phyloP scores from a whole-genome alignment of 2,113 vertebrate species.

The Podilymbus podiceps region DNA sequence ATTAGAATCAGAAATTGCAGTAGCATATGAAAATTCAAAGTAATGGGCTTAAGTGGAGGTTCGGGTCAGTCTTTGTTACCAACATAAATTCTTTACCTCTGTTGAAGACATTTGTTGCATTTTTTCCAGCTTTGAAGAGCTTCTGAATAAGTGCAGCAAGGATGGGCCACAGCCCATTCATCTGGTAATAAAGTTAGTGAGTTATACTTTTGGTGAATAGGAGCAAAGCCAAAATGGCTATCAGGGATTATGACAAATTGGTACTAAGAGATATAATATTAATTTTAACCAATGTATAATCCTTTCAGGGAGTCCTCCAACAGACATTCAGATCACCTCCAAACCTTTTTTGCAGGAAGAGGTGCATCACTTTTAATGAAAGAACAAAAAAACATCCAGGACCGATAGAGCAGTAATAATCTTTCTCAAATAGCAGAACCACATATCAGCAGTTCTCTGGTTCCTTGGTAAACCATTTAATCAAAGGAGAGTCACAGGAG shows the following conservation, averaged over 20 bases:
- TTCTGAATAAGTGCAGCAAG: not conserved
- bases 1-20: not conserved
- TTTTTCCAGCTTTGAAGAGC: not conserved
- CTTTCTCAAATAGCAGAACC: not conserved
- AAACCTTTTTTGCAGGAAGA: not conserved
- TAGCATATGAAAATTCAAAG: not conserved
- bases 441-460: not conserved
- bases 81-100: not conserved
- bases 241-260: not conserved
- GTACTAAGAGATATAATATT: not conserved
- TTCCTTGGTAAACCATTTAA: not conserved
- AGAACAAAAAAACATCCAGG: not conserved
- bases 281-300: not conserved
- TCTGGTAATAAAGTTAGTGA: not conserved
- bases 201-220: not conserved
- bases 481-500: not conserved
- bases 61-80: not conserved
- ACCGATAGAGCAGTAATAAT: not conserved
- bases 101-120: not conserved
- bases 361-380: not conserved
- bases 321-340: not conserved
- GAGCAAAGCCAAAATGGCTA: not conserved
- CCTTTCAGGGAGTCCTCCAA: not conserved
- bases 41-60: not conserved
- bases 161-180: not conserved